These are phyloP conservation scores for Phrixothrix hirtus DNA, from an alignment of 2,888 invertebrate species.

Conservation along the genomic window DNA sequence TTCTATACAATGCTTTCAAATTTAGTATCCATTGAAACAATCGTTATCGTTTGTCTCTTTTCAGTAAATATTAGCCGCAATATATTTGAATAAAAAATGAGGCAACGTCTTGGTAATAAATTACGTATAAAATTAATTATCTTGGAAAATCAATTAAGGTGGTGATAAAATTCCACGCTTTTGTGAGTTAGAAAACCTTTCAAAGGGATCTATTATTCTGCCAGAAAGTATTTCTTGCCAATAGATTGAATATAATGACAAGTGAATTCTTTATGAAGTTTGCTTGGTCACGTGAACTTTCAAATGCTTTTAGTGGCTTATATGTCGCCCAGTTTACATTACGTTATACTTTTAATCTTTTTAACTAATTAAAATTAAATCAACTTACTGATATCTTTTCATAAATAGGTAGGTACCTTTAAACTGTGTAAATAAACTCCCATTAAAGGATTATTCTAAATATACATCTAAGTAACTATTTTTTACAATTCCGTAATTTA, in stretches of 20 bases:
- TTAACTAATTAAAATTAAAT: too few relatives aligned
- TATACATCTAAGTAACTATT: too few relatives aligned
- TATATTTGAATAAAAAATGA: constrained; percentile 18
- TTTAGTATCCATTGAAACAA: constrained; percentile 8
- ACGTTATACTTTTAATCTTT: not conserved
- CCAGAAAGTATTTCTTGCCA: constrained; percentile 31
- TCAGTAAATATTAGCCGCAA: constrained; percentile 21
- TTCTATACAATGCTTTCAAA: constrained; percentile 5
- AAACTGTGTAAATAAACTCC: too few relatives aligned
- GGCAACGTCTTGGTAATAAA: constrained; percentile 29
- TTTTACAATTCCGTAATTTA: too few relatives aligned
- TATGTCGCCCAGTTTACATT: not conserved
- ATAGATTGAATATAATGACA: constrained; percentile 34
- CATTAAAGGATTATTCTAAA: too few relatives aligned
- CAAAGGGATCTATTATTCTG: constrained; percentile 34
- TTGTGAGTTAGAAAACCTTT: constrained; percentile 28
- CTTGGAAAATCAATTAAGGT: constrained; percentile 36
- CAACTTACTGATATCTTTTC: too few relatives aligned
- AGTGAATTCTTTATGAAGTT: constrained; percentile 30
- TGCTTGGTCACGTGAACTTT: constrained; percentile 23
- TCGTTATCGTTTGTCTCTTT: constrained; percentile 9
- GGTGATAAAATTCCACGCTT: constrained; percentile 28
- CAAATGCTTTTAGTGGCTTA: constrained; percentile 8
- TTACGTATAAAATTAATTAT: constrained; percentile 41
- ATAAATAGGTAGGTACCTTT: too few relatives aligned